A percentile compares a stretch with the other conserved stretches of the same genome.
phyloP scores from a whole-genome alignment of 1,140 invertebrate genomes.

The Drosophila murphyi region DNA sequence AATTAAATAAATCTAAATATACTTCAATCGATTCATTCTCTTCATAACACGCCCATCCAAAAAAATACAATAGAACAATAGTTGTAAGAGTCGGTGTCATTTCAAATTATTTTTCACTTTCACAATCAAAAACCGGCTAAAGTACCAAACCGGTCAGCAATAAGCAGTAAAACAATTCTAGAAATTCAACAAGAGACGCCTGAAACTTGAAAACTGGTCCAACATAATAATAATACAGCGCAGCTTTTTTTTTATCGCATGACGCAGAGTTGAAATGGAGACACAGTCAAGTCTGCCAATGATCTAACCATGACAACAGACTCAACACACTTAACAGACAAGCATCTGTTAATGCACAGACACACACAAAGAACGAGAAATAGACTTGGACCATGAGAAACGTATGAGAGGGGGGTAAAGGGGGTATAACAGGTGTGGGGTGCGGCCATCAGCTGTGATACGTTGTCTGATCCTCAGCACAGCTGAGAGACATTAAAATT shows the following conservation, averaged over 20 bases:
- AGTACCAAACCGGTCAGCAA: constrained; percentile 48
- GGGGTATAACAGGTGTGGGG: neutral
- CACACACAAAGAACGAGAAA: neutral
- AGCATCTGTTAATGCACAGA: neutral
- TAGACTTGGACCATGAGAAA: neutral
- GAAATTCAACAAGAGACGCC: constrained; percentile 26
- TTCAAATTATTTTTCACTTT: constrained; percentile 64
- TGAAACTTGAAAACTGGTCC: constrained; percentile 50
- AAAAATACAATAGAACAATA: neutral
- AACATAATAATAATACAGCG: constrained; percentile 21
- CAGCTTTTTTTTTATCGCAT: constrained; percentile 16
- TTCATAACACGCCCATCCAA: constrained; percentile 13
- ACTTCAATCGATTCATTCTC: neutral
- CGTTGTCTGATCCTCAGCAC: too few species aligned
- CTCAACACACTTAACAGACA: neutral
- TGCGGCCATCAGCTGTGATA: neutral
- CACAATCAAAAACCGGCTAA: constrained; percentile 44
- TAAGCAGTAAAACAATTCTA: constrained; percentile 33
- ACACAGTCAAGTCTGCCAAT: constrained; percentile 17
- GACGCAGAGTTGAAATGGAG: constrained; percentile 39
- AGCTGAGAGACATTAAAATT: neutral
- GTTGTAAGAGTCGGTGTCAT: constrained; percentile 1
- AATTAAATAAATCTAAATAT: constrained; percentile 1
- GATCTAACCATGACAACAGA: constrained; percentile 51
- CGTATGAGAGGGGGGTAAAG: neutral